phyloP scores from a whole-genome alignment of 1,140 invertebrate species.

The Papilio polyxenes region DNA sequence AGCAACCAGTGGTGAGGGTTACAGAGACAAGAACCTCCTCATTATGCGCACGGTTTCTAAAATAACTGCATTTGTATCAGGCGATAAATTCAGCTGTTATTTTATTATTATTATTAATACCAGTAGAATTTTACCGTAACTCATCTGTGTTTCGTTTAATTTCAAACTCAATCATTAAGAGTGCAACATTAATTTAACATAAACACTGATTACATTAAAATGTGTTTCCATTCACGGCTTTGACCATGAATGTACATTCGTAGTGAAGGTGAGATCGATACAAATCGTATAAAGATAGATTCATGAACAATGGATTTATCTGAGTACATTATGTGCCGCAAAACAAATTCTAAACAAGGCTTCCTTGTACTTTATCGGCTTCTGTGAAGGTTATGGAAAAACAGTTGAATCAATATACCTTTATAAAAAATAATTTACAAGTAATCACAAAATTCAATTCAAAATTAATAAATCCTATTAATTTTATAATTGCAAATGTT shows the following conservation, averaged over 20 bases:
- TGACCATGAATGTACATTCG: constrained; percentile 27
- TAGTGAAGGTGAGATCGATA: constrained; percentile 32
- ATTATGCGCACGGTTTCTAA: too few species aligned
- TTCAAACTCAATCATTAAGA: neutral
- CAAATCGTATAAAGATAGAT: constrained; percentile 36
- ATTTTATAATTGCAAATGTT: too few species aligned
- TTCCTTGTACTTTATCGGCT: constrained; percentile 40
- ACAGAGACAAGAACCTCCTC: too few species aligned
- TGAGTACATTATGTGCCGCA: neutral
- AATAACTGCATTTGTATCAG: too few species aligned
- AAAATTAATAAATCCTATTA: too few species aligned
- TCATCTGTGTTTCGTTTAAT: neutral
- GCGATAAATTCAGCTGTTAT: too few species aligned
- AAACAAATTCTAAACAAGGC: constrained; percentile 32
- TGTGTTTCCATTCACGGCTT: constrained; percentile 5
- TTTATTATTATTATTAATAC: too few species aligned
- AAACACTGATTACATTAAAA: neutral
- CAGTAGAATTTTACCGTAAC: too few species aligned
- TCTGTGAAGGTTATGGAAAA: constrained; percentile 30
- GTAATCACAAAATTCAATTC: too few species aligned
- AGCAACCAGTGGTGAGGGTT: too few species aligned
- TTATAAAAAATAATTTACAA: too few species aligned
- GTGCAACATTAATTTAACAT: too few species aligned
- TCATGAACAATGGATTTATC: constrained; percentile 1
- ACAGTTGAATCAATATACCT: neutral